Conservation (phyloP, 2,888 invertebrate species). For the Pristionchus exspectatus region DNA sequence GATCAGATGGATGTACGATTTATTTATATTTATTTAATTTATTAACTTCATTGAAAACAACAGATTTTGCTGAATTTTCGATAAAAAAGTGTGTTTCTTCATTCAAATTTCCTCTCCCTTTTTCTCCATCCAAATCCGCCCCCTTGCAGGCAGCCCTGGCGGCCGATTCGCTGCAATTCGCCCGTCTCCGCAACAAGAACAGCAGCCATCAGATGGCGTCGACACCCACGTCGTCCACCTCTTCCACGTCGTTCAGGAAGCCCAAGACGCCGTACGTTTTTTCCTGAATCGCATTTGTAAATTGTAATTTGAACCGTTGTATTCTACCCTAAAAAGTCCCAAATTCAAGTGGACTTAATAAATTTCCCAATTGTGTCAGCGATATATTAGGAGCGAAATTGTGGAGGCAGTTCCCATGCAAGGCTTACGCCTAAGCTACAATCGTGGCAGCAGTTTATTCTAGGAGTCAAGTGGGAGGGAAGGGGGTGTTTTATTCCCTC, state of each 20-base stretch:
- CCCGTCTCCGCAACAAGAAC: slow-evolving; percentile 38
- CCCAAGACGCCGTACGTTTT: slow-evolving; percentile 23
- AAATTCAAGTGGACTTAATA: not conserved
- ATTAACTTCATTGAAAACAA: too few relatives aligned
- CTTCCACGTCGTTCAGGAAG: slow-evolving; percentile 11
- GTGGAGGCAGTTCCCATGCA: not conserved
- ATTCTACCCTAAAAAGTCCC: not conserved
- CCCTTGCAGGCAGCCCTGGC: slow-evolving; percentile 18
- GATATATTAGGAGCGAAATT: not conserved
- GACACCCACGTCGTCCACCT: slow-evolving; percentile 34
- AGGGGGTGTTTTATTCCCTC: not conserved
- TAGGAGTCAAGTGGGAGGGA: not conserved
- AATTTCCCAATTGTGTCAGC: too few relatives aligned
- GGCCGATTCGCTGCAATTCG: not conserved
- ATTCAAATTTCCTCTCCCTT: too few relatives aligned
- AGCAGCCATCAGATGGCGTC: slow-evolving; percentile 15
- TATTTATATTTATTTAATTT: not conserved
- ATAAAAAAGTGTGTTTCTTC: too few relatives aligned
- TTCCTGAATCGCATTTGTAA: not conserved
- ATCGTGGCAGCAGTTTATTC: not conserved
- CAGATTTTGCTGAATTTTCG: too few relatives aligned
- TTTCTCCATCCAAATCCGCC: not conserved
- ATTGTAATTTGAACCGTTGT: not conserved
- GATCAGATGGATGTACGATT: slow-evolving; percentile 38
- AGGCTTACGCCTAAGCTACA: not conserved